These are phyloP conservation scores for Halcyon badia DNA, from an alignment of 2,797 vertebrate genomes.

Conservation along the genomic window DNA sequence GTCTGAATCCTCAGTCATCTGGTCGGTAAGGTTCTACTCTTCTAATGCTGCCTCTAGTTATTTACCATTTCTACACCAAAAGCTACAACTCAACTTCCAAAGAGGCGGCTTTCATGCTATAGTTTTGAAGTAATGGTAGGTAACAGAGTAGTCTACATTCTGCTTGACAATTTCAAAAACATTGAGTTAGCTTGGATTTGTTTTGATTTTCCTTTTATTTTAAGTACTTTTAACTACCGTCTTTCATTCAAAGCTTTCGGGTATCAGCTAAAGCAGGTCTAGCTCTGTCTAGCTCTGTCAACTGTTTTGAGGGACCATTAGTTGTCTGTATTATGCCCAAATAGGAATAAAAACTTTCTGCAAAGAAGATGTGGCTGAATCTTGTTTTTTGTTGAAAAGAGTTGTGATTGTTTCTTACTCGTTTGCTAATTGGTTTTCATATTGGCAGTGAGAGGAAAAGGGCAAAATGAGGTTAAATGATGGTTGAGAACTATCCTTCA, in stretches of 20 bases:
- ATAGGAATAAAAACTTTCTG: neutral
- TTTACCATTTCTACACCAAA: neutral
- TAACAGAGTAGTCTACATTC: neutral
- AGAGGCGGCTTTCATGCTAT: neutral
- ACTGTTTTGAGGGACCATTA: neutral
- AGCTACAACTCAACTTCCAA: neutral
- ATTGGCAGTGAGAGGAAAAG: neutral
- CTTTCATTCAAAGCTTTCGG: neutral
- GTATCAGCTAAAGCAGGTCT: neutral
- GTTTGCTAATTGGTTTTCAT: neutral
- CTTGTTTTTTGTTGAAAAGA: neutral
- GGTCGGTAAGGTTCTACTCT: neutral
- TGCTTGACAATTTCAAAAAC: neutral
- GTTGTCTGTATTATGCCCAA: neutral
- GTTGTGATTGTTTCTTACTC: neutral
- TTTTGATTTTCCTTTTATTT: neutral
- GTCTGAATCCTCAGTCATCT: neutral
- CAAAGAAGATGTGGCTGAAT: neutral
- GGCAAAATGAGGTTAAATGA: neutral
- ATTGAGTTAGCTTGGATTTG: neutral
- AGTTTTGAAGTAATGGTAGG: neutral
- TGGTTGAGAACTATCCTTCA: neutral
- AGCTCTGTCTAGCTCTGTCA: neutral
- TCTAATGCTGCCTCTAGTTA: neutral
- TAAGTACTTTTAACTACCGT: neutral